Conservation (phyloP, 2,113 vertebrate species). For the Chelonoidis abingdonii region DNA sequence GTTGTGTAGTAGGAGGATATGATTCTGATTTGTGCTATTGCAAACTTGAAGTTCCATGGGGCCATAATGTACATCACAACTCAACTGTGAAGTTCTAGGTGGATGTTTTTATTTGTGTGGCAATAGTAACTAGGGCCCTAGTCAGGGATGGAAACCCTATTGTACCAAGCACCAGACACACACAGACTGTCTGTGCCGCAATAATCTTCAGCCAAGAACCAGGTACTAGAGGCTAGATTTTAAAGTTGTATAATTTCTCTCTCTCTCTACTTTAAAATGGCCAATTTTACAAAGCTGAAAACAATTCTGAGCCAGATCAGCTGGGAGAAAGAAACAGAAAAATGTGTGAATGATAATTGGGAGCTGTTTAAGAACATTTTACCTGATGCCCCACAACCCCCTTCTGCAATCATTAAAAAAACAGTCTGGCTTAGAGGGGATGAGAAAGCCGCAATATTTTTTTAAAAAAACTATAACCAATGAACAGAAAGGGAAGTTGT, state of each 20-base stretch:
- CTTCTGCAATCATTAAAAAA: neutral
- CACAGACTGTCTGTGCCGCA: neutral
- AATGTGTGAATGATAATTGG: neutral
- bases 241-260: neutral
- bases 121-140: neutral
- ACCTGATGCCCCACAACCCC: neutral
- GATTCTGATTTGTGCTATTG: neutral
- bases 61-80: neutral
- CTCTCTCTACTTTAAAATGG: neutral
- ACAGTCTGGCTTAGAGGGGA: neutral
- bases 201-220: neutral
- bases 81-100: neutral
- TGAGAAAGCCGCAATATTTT: neutral
- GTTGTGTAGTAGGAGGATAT: neutral
- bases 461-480: neutral
- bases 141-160: neutral
- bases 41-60: neutral
- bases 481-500: neutral
- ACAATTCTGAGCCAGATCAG: neutral
- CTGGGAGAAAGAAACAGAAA: neutral
- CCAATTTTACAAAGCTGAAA: conserved; percentile 1
- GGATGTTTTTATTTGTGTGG: neutral
- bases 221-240: neutral
- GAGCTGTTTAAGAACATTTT: neutral
- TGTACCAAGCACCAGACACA: neutral